Base-by-base conservation (phyloP, 2,888 invertebrate genomes). In the Drosophila algonquin region DNA sequence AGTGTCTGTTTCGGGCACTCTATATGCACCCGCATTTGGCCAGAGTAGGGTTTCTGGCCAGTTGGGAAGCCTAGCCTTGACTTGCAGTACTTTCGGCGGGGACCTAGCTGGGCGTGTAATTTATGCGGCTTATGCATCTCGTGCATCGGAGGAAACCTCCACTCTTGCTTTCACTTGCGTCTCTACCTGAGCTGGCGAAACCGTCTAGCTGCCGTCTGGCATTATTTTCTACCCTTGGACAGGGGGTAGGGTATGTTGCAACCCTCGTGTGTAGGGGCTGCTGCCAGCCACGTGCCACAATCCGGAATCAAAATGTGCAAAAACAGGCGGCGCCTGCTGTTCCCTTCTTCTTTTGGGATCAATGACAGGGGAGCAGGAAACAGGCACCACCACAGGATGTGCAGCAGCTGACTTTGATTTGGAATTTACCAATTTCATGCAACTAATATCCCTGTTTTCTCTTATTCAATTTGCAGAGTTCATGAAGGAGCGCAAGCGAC, bases 401-500 rank as follows among this genome's bases (percentile, higher is more conserved):
- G 44, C 65, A 54, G 79, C 83, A 87, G 83, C 87, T 84, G 83
- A 87, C 78, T 84, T 76, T 74, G 54, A 63, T 63, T 58, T 40
- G 7, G 7, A 7, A 40, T 40, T n/a, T 63, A 45, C 16, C 52
- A 53, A 67, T 62, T 55, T 59, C 52, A 74, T 45, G 35, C 21
- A 65, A 65, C 45, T 51, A n/a, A 51, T 51, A 18, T 8, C 10
- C 9, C 8, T 7, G 5, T 10, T 58, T 53, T 51, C 48, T 47
- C 9, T 57, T 32, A 61, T 48, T 60, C 14, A 40, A 40, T 64
- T 90, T 91, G 40, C 87, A 92, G 92, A 92, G 79, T 92, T 91
- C 79, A 92, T 92, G 91, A 92, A 92, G 81, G 92, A 92, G 80
- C 92, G 92, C 75, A 92, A 92, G 81, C 92, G 92, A 44, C 89